Evolutionary conservation across 2,888 invertebrate genomes (phyloP), one percentile per base, ranked within the genome.

Genomic region (Cheilosia urbana): DNA sequence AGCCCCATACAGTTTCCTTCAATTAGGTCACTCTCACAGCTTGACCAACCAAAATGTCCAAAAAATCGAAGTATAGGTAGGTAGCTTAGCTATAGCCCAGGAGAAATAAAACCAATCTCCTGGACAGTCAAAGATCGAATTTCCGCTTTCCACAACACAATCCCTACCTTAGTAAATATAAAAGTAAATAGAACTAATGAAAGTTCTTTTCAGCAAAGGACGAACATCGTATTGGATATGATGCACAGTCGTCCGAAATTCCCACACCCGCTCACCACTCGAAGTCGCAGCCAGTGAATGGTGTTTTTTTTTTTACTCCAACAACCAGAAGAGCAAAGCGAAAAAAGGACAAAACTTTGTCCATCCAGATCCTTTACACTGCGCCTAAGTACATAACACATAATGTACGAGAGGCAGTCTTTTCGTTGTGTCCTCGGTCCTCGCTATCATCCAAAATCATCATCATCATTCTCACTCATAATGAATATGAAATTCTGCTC

Each of bases 331-430:
- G 71, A 82, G 58, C 57, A 72, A 68, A 75, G 73, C 69, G 69
- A 81, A 81, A 85, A 85, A 85, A 85, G 85, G 85, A 85, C 85
- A 85, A 76, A 85, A 85, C 72, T 72, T 81, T 76, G 75, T 65
- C 75, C 84, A 75, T 65, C 75, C 84, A 75, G 68, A 42, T 84
- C 80, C 84, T 80, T 75, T 79, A 80, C 69, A 75, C 58, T 80
- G 75, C 71, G 69, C 66, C 79, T 85, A 81, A 85, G 81, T 85
- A 85, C 85, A 85, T 85, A 85, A 85, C 85, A 85, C 85, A 85
- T 85, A 81, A 85, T 85, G 66, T 81, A 85, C 81, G 66, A 85
- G 76, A 71, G 65, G 84, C 57, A 76, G 85, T 68, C 85, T 85
- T 85, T 85, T 85, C 66, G 84, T 62, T 81, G 69, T 75, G 55